Evolutionary conservation across 2,797 vertebrate genomes (phyloP), one percentile per base, ranked within the genome.

Genomic region (Pipistrellus pygmaeus): DNA sequence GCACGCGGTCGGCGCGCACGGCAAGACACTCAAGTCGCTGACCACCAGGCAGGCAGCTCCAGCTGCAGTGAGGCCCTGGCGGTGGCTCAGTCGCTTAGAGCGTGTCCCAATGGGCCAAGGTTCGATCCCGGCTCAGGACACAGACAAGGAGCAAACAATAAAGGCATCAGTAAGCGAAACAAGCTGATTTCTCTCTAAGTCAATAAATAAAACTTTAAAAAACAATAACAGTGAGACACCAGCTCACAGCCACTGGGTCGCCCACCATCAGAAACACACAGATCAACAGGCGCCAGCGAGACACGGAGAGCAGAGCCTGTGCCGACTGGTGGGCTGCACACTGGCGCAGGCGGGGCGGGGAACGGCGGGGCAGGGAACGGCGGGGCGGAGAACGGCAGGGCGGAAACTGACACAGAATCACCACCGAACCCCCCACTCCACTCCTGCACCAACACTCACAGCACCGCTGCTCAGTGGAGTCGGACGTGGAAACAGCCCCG

Each of bases 1-100:
- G 3, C 35, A 12, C 18, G 8, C 0, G 32, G 17, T 30, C 66
- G 3, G 18, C 0, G 3, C 78, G 5, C 32, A 2, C 0, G 8
- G 25, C 25, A 8, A n/a, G 30, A 60, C 1, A 8, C 30, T 12
- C 14, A 3, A 3, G 6, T 6, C 69, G 8, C 25, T 2, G 10
- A 3, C 18, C 41, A 25, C 17, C 25, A 18, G n/a, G 73, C 60
- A 75, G 3, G 8, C 8, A 6, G 2, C 41, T 4, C 18, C 14
- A n/a, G 8, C 55, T 48, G 35, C 51, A 12, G 12, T 0, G 0
- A 82, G 71, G 35, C 10, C 64, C n/a, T 4, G n/a, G n/a, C 17
- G 13, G n/a, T 1, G 8, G 64, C n/a, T 9, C 64, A 1, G 64
- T 0, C 6, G 62, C n/a, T 11, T 11, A 3, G 27, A 10, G 8